These are phyloP conservation scores for Antechinus flavipes DNA, from an alignment of 2,113 vertebrate genomes.

Conservation along the genomic window DNA sequence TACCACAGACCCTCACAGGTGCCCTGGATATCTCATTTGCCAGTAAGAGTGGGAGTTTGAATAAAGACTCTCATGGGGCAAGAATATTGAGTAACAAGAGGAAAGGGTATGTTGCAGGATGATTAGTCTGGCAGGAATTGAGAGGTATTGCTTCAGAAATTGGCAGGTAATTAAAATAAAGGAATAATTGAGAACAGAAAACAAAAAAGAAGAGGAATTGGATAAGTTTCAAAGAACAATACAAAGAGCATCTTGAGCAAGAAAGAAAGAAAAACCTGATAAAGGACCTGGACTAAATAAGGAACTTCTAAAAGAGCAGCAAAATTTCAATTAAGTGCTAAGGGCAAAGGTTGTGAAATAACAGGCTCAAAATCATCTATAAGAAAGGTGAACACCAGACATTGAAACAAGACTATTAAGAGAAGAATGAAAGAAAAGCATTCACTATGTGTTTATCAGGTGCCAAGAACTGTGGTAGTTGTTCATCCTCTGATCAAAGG, in stretches of 20 bases:
- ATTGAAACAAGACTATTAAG: neutral
- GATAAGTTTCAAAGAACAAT: neutral
- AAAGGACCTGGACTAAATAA: neutral
- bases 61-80: neutral
- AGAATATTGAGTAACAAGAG: neutral
- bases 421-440: neutral
- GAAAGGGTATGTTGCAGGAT: neutral
- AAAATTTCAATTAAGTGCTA: neutral
- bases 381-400: neutral
- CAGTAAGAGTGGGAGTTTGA: neutral
- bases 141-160: neutral
- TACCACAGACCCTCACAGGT: neutral
- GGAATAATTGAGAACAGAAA: neutral
- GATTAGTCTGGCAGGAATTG: neutral
- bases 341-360: neutral
- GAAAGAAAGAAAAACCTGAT: neutral
- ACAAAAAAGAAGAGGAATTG: neutral
- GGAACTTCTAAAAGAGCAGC: too few relatives aligned
- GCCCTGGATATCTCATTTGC: neutral
- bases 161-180: neutral
- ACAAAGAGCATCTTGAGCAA: neutral
- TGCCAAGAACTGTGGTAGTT: neutral
- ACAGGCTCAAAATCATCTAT: neutral
- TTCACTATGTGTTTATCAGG: neutral
- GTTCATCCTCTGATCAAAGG: neutral